Base-by-base conservation (phyloP, 1,140 invertebrate species). In the Drosophila sproati region DNA sequence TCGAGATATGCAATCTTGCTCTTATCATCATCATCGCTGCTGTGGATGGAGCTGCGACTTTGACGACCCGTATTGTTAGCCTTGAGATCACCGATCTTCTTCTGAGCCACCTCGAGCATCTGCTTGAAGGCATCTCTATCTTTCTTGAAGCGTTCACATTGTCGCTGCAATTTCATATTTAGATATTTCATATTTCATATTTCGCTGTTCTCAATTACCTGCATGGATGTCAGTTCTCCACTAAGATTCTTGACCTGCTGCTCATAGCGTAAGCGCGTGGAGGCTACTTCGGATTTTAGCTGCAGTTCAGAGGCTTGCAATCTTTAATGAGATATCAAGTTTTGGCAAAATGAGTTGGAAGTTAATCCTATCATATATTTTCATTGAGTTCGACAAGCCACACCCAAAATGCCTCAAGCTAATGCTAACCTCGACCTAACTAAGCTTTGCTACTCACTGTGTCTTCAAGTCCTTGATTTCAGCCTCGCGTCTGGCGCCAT, bases 61-160 rank as follows among this genome's bases (percentile, higher is more conserved):
- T 89, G 80, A 5, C 92, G 77, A 2, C 93, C 93, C 3, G 93
- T 93, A 70, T 80, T 94, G 61, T 91, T 93, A 29, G 82, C 80
- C 80, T 97, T 97, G 1, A 97, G 93, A 73, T 97, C 96, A 0
- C 95, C 94, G 62, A 97, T 96, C 12, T 95, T 97, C 93, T 96
- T 97, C 87, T 97, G 97, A 0, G 97, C 96, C 12, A 95, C 95
- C 83, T 98, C 97, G 34, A 98, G 86, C 96, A 98, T 97, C 88
- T 98, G 97, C 77, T 97, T 97, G 80, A 97, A 98, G 34, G 96
- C 96, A 88, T 98, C 97, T 45, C 97, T 94, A 93, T 99, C 98
- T 64, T 96, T 94, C 88, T 97, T 97, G 86, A 98, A 97, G 80
- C 96, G 78, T 73, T 93, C 92, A 52, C 92, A 92, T 82, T 92